Percentiles rank a stretch among this genome's conserved stretches.
Conservation (phyloP, 2,113 vertebrate species). For the Nanorana parkeri region DNA sequence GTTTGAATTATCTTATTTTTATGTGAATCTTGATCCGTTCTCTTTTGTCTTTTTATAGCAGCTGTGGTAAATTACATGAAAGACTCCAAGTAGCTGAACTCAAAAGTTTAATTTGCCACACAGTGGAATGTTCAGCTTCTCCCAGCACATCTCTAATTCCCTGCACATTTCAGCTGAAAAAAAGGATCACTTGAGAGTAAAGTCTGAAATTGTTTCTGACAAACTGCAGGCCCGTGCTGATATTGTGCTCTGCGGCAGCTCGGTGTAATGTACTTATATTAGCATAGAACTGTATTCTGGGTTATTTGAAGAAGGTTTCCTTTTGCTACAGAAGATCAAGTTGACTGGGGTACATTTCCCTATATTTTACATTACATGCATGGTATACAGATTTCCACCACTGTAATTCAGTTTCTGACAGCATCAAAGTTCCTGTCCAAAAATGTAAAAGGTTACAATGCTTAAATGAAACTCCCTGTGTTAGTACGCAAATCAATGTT, state of each 20-base stretch:
- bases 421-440: no score
- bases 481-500: no score
- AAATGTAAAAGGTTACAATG: no score
- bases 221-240: conserved; percentile 34
- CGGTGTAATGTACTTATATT: conserved; percentile 29
- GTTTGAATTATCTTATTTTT: conserved; percentile 49
- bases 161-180: conserved; percentile 33
- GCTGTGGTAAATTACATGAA: conserved; percentile 55
- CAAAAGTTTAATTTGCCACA: conserved; percentile 52
- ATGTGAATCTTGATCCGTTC: conserved; percentile 25
- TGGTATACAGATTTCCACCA: no score
- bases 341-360: no score
- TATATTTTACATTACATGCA: no score
- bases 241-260: conserved; percentile 30
- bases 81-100: conserved; percentile 42
- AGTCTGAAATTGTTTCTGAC: conserved; percentile 50
- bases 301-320: conserved; percentile 15
- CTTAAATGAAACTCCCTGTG: no score
- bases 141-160: conserved; percentile 48
- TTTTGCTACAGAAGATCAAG: background rate
- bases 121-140: conserved; percentile 38
- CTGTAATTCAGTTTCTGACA: no score
- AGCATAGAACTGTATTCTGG: conserved; percentile 27
- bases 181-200: conserved; percentile 38
- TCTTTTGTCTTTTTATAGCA: conserved; percentile 49